These are phyloP conservation scores for Babyrousa celebensis DNA, from an alignment of 2,797 vertebrate genomes.

Conservation along the genomic window DNA sequence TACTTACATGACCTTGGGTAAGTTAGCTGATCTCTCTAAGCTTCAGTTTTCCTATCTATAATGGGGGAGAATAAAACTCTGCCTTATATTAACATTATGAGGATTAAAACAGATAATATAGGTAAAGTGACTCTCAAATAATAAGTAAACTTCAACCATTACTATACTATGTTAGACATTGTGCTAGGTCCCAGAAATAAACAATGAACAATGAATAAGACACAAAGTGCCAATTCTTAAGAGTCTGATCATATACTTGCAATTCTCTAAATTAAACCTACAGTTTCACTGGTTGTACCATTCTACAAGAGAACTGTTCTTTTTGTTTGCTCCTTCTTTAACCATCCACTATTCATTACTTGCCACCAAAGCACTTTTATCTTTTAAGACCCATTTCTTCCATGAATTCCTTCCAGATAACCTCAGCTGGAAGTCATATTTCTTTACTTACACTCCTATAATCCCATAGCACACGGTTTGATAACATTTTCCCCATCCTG, in stretches of 20 bases:
- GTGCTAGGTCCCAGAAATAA: neutral
- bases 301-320: neutral
- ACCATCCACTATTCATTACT: neutral
- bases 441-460: neutral
- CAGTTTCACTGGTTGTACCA: neutral
- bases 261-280: neutral
- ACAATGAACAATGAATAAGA: neutral
- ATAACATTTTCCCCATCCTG: neutral
- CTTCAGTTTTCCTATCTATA: neutral
- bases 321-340: constrained; percentile 19
- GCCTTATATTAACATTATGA: neutral
- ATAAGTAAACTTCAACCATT: neutral
- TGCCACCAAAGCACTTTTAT: neutral
- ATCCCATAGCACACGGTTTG: neutral
- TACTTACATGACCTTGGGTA: neutral
- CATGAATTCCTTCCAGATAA: neutral
- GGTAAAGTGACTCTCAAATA: neutral
- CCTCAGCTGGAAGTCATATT: neutral
- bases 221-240: neutral
- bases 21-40: neutral
- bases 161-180: neutral
- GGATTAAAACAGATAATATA: neutral
- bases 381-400: neutral
- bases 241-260: neutral
- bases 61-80: neutral